Conservation (phyloP, 2,797 vertebrate genomes). For the Pteronotus mesoamericanus region DNA sequence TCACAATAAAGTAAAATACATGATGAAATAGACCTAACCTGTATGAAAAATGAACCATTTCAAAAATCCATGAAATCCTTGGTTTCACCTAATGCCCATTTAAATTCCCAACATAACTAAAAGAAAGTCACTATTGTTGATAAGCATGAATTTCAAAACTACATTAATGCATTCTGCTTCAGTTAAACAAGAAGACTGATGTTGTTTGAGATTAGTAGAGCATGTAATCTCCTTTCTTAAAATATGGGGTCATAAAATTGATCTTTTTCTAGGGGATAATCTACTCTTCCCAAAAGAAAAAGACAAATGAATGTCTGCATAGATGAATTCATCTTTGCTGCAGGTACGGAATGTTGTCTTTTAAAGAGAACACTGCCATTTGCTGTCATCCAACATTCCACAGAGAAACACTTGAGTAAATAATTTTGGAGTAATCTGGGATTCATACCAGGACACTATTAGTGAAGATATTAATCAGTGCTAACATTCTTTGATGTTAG, state of each 20-base stretch:
- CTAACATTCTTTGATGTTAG: neutral
- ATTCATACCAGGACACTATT: neutral
- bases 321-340: neutral
- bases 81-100: neutral
- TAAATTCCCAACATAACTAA: conserved; percentile 7
- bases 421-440: neutral
- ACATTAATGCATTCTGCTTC: neutral
- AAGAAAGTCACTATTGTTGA: neutral
- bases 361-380: conserved; percentile 42
- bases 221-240: neutral
- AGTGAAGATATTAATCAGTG: neutral
- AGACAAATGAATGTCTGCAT: neutral
- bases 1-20: neutral
- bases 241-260: neutral
- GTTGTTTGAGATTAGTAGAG: neutral
- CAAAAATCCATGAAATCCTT: neutral
- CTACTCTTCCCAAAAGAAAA: neutral
- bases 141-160: neutral
- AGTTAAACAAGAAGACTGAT: neutral
- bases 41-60: neutral
- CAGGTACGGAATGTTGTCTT: neutral
- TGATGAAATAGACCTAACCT: neutral
- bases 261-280: neutral
- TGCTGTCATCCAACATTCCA: neutral
- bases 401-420: neutral